A percentile compares a stretch with the other conserved stretches of the same genome.
Evolutionary conservation across 2,113 vertebrate genomes (phyloP).

Genomic region (Willisornis vidua): DNA sequence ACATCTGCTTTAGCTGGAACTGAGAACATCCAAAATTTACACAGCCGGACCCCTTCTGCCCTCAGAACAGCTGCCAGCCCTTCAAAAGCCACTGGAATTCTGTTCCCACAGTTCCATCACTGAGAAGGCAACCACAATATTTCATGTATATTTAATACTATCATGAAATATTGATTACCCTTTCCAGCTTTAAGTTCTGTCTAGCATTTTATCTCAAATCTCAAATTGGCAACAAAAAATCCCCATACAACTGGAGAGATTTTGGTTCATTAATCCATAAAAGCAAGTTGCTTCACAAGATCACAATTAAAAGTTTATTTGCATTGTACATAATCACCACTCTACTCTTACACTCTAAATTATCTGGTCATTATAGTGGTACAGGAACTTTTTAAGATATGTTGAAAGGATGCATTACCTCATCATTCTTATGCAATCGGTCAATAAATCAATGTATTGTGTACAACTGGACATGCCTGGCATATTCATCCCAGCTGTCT

Average conservation of each 20-base stretch:
- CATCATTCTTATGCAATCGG: not conserved
- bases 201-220: not conserved
- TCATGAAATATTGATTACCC: not conserved
- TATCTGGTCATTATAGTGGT: not conserved
- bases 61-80: not conserved
- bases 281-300: not conserved
- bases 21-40: not conserved
- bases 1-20: not conserved
- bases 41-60: not conserved
- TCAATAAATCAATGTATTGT: not conserved
- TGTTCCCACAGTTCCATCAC: not conserved
- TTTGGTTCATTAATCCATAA: not conserved
- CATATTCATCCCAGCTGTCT: not conserved
- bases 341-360: not conserved
- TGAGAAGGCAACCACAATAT: not conserved
- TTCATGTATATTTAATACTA: not conserved
- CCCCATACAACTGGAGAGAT: not conserved
- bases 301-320: conserved; percentile 2
- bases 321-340: not conserved
- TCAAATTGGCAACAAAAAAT: not conserved
- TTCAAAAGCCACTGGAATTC: not conserved
- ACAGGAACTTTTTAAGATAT: not conserved
- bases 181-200: not conserved
- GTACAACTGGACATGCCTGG: not conserved
- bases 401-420: not conserved